Evolutionary conservation across 2,113 vertebrate species (phyloP).

Genomic region (Ptilonorhynchus violaceus): DNA sequence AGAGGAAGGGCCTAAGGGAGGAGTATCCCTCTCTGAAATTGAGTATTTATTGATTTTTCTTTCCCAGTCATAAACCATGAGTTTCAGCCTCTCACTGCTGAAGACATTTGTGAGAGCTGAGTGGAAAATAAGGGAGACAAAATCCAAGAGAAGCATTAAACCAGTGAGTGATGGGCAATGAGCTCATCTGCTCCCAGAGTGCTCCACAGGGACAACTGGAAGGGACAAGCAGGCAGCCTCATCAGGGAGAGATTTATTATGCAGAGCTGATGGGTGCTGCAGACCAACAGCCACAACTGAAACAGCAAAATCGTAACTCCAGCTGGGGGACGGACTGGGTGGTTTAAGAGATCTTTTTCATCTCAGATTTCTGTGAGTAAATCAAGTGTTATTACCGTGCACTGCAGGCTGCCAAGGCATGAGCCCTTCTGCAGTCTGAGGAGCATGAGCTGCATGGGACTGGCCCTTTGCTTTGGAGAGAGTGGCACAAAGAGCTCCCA

Average conservation of each 20-base stretch:
- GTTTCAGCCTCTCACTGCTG: not conserved
- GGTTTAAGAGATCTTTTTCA: not conserved
- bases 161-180: not conserved
- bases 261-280: not conserved
- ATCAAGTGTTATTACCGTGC: rapidly evolving
- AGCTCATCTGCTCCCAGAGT: not conserved
- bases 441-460: rapidly evolving
- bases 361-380: not conserved
- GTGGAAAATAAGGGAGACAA: not conserved
- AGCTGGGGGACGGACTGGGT: not conserved
- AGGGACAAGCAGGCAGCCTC: not conserved
- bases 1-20: not conserved
- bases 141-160: not conserved
- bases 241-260: not conserved
- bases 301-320: not conserved
- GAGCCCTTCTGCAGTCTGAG: not conserved
- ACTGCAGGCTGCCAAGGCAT: not conserved
- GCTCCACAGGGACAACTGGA: not conserved
- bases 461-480: not conserved
- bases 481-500: not conserved
- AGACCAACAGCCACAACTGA: not conserved
- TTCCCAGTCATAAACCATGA: not conserved
- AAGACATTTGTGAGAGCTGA: not conserved
- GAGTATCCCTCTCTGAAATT: not conserved
- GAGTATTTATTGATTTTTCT: conserved; percentile 15